A percentile compares a stretch with the other conserved stretches of the same genome.
Conservation (phyloP, 2,888 invertebrate species). For the Serrognathus titanus region DNA sequence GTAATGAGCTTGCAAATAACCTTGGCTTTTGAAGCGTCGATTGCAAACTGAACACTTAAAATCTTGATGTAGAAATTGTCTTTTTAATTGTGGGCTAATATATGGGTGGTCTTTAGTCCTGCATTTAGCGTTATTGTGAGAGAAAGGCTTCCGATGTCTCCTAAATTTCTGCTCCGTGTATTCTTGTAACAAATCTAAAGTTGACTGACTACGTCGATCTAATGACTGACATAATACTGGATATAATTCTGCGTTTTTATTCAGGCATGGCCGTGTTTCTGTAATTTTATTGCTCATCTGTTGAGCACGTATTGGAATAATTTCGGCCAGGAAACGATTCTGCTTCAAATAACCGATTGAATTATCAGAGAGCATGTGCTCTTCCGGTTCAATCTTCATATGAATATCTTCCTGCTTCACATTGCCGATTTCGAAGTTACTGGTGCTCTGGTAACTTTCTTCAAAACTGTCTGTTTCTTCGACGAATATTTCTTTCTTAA, state of each 20-base stretch:
- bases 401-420: slow-evolving; percentile 10
- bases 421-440: background rate
- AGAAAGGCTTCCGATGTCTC: slow-evolving; percentile 20
- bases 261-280: background rate
- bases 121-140: slow-evolving; percentile 39
- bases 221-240: slow-evolving; percentile 14
- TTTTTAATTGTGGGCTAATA: slow-evolving; percentile 44
- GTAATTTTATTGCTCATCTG: background rate
- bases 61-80: slow-evolving; percentile 44
- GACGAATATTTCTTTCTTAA: slow-evolving; percentile 31
- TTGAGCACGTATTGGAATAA: slow-evolving; percentile 1
- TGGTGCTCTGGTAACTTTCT: slow-evolving; percentile 25
- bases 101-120: slow-evolving; percentile 44
- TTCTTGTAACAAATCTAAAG: slow-evolving; percentile 14
- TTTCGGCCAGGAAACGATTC: slow-evolving; percentile 4
- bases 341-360: slow-evolving; percentile 1
- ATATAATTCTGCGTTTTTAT: slow-evolving; percentile 12
- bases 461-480: slow-evolving; percentile 24
- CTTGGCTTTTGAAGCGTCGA: slow-evolving; percentile 46
- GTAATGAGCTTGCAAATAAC: slow-evolving; percentile 46
- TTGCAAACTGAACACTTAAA: slow-evolving; percentile 46
- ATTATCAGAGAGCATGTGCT: background rate
- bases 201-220: slow-evolving; percentile 11
- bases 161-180: slow-evolving; percentile 15
- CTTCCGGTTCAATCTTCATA: slow-evolving; percentile 13